Evolutionary conservation across 2,113 vertebrate species (phyloP), one percentile per base, ranked within the genome.

Genomic region (Ursus arctos): DNA sequence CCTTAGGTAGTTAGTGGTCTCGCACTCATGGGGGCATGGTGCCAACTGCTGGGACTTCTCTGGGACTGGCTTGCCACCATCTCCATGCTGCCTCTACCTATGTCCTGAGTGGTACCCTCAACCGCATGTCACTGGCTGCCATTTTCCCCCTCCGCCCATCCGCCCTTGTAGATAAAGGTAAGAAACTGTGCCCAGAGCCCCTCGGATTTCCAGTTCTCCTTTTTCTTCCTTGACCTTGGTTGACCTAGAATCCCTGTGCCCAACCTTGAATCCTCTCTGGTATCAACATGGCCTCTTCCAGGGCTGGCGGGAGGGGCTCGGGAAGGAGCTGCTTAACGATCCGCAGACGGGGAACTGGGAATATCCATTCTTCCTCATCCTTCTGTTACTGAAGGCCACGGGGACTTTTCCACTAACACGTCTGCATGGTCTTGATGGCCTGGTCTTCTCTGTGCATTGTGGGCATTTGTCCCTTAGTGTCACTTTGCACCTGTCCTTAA

Each of bases 81-180:
- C 14, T 71, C 47, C 7, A 12, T 19, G 16, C 49, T 47, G 13
- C 40, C 18, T 43, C 33, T 40, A 9, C 31, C 15, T 13, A 0
- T 49, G 28, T 59, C 61, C 47, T 63, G 36, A 53, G 69, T n/a
- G 12, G 6, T 61, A 8, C 43, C 65, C 49, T 84, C 51, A 84
- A 19, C 13, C 18, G 63, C 26, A 15, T 10, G 5, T 65, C 43
- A 22, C 33, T 81, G 61, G 55, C 55, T 81, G 15, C 43, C 33
- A 26, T 65, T 19, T 83, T 18, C 31, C 61, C 36, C n/a, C 31
- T 51, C 2, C 16, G 3, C 40, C 26, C 21, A 22, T 36, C 61
- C 21, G 67, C 14, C 13, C 71, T 13, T 61, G 53, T 97, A 81
- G 33, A 87, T 86, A 89, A 92, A 61, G 18, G 5, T 95, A 18